A percentile compares a stretch with the other conserved stretches of the same genome.
These are phyloP conservation scores for Hipposideros armiger DNA, from an alignment of 2,113 vertebrate genomes.

Conservation along the genomic window DNA sequence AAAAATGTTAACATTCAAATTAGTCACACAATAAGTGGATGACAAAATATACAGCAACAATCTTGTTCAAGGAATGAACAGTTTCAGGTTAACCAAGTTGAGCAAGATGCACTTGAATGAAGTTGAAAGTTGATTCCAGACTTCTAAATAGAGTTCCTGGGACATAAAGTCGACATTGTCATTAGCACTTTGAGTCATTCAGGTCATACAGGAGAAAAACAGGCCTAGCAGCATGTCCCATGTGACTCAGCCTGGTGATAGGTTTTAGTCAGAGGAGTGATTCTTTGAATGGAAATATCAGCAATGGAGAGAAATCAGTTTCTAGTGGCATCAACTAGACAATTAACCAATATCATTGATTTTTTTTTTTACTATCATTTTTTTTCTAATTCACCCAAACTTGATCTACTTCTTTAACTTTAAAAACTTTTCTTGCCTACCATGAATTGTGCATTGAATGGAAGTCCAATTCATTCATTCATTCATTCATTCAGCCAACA, in stretches of 20 bases:
- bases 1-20: slow-evolving; percentile 78
- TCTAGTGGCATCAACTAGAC: background rate
- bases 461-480: background rate
- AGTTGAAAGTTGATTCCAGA: slow-evolving; percentile 5
- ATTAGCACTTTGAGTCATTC: slow-evolving; percentile 70
- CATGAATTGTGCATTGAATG: background rate
- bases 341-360: slow-evolving; percentile 48
- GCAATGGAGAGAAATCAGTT: slow-evolving; percentile 47
- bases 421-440: background rate
- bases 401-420: background rate
- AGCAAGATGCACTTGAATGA: slow-evolving; percentile 57
- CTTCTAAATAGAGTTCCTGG: slow-evolving; percentile 55
- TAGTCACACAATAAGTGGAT: slow-evolving; percentile 65
- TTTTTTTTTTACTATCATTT: slow-evolving; percentile 21
- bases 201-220: slow-evolving; percentile 62
- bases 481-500: background rate
- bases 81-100: slow-evolving; percentile 63
- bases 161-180: slow-evolving; percentile 43
- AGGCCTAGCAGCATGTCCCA: slow-evolving; percentile 14
- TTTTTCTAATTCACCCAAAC: background rate
- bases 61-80: slow-evolving; percentile 52
- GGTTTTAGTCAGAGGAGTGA: slow-evolving; percentile 66
- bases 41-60: slow-evolving; percentile 57
- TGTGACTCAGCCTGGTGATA: slow-evolving; percentile 56
- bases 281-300: slow-evolving; percentile 57